Evolutionary conservation across 2,797 vertebrate genomes (phyloP).

Genomic region (Dendrocincla fuliginosa): DNA sequence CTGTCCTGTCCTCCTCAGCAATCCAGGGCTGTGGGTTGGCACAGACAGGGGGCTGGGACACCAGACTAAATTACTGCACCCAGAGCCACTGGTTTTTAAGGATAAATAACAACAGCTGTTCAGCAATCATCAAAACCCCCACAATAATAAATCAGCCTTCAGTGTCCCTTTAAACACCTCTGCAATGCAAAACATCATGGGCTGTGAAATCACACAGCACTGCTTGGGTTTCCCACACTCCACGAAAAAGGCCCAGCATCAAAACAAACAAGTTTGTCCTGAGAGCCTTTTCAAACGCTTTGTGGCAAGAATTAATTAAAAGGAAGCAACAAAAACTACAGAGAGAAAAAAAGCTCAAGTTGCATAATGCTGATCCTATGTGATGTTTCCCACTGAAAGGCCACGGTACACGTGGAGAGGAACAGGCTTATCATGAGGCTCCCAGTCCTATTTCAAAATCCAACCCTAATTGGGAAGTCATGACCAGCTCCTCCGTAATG

Average conservation of each 20-base stretch:
- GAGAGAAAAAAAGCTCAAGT: background rate
- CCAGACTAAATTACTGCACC: background rate
- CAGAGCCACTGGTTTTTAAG: background rate
- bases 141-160: background rate
- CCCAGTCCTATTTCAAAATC: background rate
- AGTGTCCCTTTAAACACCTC: background rate
- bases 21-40: background rate
- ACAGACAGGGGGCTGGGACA: rapidly evolving
- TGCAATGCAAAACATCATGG: background rate
- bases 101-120: background rate
- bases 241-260: background rate
- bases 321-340: background rate
- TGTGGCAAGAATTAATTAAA: background rate
- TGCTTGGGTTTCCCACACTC: background rate
- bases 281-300: background rate
- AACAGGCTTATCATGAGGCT: background rate
- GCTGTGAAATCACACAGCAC: background rate
- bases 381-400: background rate
- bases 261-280: background rate
- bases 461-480: slow-evolving; percentile 2
- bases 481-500: background rate
- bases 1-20: background rate
- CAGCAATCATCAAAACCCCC: background rate
- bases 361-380: background rate
- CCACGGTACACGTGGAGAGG: background rate